phyloP scores from a whole-genome alignment of 1,140 invertebrate species.

The Epicauta chinensis region DNA sequence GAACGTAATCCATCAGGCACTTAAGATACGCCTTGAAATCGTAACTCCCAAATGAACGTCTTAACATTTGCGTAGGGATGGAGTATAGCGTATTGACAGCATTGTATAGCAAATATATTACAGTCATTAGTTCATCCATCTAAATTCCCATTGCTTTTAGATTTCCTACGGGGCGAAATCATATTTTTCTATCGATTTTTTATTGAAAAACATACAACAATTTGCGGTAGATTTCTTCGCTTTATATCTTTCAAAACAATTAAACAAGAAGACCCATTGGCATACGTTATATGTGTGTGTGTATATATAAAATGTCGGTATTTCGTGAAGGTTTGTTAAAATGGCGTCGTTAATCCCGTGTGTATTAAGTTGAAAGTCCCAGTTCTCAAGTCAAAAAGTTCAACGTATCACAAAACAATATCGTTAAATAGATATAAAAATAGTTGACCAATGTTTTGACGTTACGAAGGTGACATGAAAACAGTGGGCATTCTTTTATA shows the following conservation, averaged over 20 bases:
- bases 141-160: too few species aligned
- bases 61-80: conserved; percentile 11
- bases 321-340: too few species aligned
- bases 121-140: not conserved
- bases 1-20: conserved; percentile 15
- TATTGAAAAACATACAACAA: too few species aligned
- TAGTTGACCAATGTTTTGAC: conserved; percentile 8
- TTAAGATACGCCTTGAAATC: conserved; percentile 14
- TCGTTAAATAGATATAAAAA: conserved; percentile 18
- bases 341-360: too few species aligned
- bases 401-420: conserved; percentile 15
- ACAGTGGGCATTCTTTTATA: too few species aligned
- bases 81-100: conserved; percentile 2
- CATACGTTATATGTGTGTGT: too few species aligned
- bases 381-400: conserved; percentile 7
- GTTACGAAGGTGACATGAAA: conserved; percentile 12
- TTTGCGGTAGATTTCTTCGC: too few species aligned
- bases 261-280: too few species aligned
- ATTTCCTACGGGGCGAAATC: too few species aligned
- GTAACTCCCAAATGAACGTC: conserved; percentile 12
- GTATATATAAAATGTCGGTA: too few species aligned
- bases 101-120: conserved; percentile 4
- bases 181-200: too few species aligned
- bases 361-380: conserved; percentile 10
- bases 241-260: too few species aligned